A percentile compares a stretch with the other conserved stretches of the same genome.
phyloP scores from a whole-genome alignment of 2,888 invertebrate genomes.

The Physocephala rufipes region DNA sequence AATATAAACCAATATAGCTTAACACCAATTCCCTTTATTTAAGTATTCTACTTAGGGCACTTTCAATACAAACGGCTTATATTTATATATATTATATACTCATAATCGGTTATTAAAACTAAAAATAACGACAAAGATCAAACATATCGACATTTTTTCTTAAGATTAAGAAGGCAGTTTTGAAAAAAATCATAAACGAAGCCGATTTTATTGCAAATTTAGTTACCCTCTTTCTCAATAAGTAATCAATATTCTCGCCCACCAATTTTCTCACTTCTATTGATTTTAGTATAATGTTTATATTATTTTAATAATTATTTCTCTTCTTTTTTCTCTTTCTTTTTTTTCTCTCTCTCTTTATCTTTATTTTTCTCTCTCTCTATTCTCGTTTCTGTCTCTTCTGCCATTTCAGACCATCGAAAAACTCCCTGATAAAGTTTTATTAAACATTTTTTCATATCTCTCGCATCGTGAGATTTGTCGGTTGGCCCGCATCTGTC shows the following conservation, averaged over 20 bases:
- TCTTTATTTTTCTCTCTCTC: background rate
- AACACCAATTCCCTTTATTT: too few species aligned
- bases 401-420: slow-evolving; percentile 82
- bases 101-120: too few species aligned
- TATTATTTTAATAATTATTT: background rate
- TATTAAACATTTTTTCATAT: slow-evolving; percentile 94
- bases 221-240: too few species aligned
- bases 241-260: background rate
- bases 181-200: too few species aligned
- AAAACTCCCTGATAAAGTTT: slow-evolving; percentile 95
- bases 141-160: too few species aligned
- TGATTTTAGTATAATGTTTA: too few species aligned
- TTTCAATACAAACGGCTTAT: too few species aligned
- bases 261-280: background rate
- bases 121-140: too few species aligned
- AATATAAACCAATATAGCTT: too few species aligned
- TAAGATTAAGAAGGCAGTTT: too few species aligned
- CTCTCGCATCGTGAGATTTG: slow-evolving; percentile 93
- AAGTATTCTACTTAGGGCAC: too few species aligned
- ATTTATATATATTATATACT: too few species aligned
- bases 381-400: background rate
- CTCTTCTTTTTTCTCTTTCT: background rate
- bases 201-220: background rate
- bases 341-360: background rate
- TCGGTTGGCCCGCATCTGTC: slow-evolving; percentile 92